Conservation (phyloP, 1,140 invertebrate species). For the Sesamia nonagrioides region DNA sequence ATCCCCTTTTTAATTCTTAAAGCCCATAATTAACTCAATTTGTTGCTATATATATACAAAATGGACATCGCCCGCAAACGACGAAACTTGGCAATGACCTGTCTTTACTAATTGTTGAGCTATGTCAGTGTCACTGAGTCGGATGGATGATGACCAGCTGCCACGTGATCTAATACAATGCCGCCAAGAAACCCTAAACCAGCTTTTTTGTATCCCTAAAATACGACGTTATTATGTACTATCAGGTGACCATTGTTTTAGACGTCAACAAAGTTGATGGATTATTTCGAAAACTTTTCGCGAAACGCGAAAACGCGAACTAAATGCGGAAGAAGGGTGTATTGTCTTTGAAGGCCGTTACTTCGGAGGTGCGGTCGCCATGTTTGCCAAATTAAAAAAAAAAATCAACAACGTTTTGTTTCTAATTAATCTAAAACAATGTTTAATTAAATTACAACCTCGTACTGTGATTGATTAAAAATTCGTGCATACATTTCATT, state of each 20-base stretch:
- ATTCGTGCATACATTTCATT: constrained; percentile 9
- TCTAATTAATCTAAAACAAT: constrained; percentile 31
- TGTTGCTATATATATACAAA: no score
- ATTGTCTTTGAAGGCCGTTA: constrained; percentile 56
- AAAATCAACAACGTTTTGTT: constrained; percentile 12
- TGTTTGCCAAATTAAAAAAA: constrained; percentile 39
- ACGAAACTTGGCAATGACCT: not conserved
- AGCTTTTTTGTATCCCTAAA: constrained; percentile 3
- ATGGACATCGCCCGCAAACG: no score
- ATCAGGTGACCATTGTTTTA: constrained; percentile 55
- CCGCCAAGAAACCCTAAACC: not conserved
- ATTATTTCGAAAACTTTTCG: constrained; percentile 59
- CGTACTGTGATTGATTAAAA: constrained; percentile 12
- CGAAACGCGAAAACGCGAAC: constrained; percentile 54
- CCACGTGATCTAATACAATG: constrained; percentile 9
- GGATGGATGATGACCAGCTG: constrained; percentile 35
- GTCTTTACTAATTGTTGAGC: constrained; percentile 4
- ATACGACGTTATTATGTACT: constrained; percentile 21
- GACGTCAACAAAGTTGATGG: constrained; percentile 58
- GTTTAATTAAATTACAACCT: constrained; percentile 24
- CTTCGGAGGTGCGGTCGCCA: constrained; percentile 42
- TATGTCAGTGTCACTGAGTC: not conserved
- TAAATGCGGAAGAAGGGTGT: constrained; percentile 56
- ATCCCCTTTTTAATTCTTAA: no score
- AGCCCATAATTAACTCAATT: no score